phyloP scores from a whole-genome alignment of 2,888 invertebrate genomes.

The Suillia variegata region DNA sequence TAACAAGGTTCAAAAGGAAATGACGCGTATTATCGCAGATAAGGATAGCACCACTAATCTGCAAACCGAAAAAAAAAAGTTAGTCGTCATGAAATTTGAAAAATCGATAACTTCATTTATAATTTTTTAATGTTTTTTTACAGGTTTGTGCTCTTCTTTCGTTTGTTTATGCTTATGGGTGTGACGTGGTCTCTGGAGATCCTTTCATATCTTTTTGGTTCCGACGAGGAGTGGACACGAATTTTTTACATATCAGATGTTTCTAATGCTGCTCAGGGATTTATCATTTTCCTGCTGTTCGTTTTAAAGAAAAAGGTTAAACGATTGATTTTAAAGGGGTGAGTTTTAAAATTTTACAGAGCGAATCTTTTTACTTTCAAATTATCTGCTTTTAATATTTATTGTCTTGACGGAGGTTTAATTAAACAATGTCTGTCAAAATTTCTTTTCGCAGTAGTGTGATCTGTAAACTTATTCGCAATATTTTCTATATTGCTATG shows the following conservation, averaged over 20 bases:
- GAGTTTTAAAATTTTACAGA: conserved; percentile 26
- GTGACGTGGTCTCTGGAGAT: conserved; percentile 84
- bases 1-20: conserved; percentile 55
- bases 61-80: conserved; percentile 58
- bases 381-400: too few relatives aligned
- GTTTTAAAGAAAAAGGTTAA: conserved; percentile 66
- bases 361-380: too few relatives aligned
- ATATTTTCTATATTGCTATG: too few relatives aligned
- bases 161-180: conserved; percentile 84
- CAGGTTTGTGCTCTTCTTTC: conserved; percentile 79
- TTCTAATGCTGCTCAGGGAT: conserved; percentile 66
- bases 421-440: too few relatives aligned
- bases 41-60: conserved; percentile 56
- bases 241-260: conserved; percentile 63
- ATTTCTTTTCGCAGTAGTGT: too few relatives aligned
- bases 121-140: neutral
- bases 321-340: conserved; percentile 56
- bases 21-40: conserved; percentile 53
- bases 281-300: conserved; percentile 68
- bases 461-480: too few relatives aligned
- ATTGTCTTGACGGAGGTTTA: too few relatives aligned
- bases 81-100: conserved; percentile 21
- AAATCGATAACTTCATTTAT: neutral
- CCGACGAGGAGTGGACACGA: conserved; percentile 47
- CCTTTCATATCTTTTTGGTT: conserved; percentile 71